phyloP scores from a whole-genome alignment of 2,888 invertebrate genomes.

The Anaspis maculata region DNA sequence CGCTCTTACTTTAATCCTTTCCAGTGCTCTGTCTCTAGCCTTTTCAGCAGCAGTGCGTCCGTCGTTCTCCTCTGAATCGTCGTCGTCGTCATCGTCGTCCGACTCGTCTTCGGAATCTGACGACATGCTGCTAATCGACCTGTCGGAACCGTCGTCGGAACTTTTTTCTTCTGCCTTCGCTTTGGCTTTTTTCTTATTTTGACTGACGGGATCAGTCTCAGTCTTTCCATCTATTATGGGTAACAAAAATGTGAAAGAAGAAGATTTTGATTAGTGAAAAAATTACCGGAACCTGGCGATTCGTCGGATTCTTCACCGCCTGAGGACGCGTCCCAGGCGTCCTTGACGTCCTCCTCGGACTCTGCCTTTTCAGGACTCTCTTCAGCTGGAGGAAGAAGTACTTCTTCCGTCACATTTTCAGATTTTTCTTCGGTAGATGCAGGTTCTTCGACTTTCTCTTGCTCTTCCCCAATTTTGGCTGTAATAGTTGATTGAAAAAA shows the following conservation, averaged over 20 bases:
- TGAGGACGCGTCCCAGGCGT: constrained; percentile 71
- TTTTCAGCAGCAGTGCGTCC: constrained; percentile 68
- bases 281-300: constrained; percentile 10
- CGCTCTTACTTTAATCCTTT: constrained; percentile 63
- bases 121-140: too few species aligned
- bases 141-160: constrained; percentile 27
- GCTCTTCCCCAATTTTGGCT: constrained; percentile 11
- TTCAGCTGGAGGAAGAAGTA: too few species aligned
- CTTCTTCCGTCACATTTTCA: constrained; percentile 25
- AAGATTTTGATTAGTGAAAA: too few species aligned
- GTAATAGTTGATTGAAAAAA: too few species aligned
- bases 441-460: constrained; percentile 26
- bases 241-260: too few species aligned
- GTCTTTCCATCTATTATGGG: too few species aligned
- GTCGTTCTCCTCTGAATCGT: constrained; percentile 56
- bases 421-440: constrained; percentile 17
- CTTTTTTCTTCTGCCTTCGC: constrained; percentile 26
- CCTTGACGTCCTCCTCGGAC: constrained; percentile 58
- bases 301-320: constrained; percentile 49
- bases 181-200: constrained; percentile 10
- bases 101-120: constrained; percentile 33
- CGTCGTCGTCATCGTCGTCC: constrained; percentile 47
- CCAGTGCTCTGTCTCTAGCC: constrained; percentile 61
- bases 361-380: constrained; percentile 21
- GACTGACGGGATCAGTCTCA: constrained; percentile 1